These are phyloP conservation scores for Oxytorus armatus DNA, from an alignment of 2,888 invertebrate species.

Conservation along the genomic window DNA sequence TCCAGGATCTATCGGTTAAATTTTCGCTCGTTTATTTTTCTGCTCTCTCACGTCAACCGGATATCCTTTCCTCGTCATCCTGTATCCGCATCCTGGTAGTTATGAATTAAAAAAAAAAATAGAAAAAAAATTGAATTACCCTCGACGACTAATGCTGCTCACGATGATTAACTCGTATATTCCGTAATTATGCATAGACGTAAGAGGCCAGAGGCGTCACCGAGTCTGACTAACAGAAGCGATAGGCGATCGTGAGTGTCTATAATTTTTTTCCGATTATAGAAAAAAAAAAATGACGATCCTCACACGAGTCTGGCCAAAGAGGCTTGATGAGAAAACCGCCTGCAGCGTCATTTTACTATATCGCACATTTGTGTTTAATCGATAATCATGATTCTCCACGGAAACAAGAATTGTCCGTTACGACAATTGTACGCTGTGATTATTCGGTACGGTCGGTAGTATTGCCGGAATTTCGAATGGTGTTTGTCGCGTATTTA, in stretches of 20 bases:
- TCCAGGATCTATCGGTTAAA: conserved; percentile 44
- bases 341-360: conserved; percentile 34
- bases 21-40: conserved; percentile 23
- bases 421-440: no score
- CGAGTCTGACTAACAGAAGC: conserved; percentile 28
- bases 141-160: neutral
- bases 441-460: conserved; percentile 13
- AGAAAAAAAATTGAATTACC: conserved; percentile 7
- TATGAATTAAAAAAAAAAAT: neutral
- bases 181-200: neutral
- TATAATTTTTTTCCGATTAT: conserved; percentile 32
- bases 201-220: conserved; percentile 12
- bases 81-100: conserved; percentile 41
- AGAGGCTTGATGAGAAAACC: neutral
- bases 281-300: neutral
- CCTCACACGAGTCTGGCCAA: neutral
- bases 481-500: neutral
- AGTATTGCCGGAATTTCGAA: neutral
- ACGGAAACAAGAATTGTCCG: conserved; percentile 41
- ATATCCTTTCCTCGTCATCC: conserved; percentile 52
- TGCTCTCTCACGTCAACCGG: conserved; percentile 32
- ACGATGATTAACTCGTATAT: conserved; percentile 6
- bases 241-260: conserved; percentile 2
- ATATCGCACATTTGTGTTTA: conserved; percentile 43
- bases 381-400: conserved; percentile 51